phyloP scores from a whole-genome alignment of 2,888 invertebrate genomes.

The Malthinus seriepunctatus region DNA sequence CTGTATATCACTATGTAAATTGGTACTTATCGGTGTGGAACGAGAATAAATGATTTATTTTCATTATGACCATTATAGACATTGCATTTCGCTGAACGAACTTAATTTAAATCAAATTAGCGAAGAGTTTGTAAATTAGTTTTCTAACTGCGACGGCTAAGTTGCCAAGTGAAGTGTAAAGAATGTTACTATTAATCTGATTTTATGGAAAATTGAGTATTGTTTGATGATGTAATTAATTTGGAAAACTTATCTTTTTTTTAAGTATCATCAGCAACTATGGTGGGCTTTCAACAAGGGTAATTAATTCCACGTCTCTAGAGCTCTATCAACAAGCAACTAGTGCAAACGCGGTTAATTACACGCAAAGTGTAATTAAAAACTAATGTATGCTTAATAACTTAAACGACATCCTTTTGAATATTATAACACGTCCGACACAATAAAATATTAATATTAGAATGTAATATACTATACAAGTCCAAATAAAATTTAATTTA shows the following conservation, averaged over 20 bases:
- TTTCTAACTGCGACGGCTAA: conserved; percentile 43
- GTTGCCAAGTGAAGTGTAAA: conserved; percentile 45
- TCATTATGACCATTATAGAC: conserved; percentile 34
- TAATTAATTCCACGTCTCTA: background rate
- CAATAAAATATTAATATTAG: no score
- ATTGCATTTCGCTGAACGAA: conserved; percentile 46
- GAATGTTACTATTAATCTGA: conserved; percentile 50
- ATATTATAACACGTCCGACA: no score
- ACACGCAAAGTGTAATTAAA: no score
- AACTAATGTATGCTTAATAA: no score
- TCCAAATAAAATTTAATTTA: no score
- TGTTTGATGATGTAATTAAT: conserved; percentile 45
- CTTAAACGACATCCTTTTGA: no score
- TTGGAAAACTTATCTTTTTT: conserved; percentile 19
- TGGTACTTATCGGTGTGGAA: conserved; percentile 30
- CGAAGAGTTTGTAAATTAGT: conserved; percentile 52
- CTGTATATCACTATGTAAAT: conserved; percentile 23
- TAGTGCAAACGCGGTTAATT: no score
- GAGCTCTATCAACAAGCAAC: no score
- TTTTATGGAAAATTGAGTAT: conserved; percentile 53
- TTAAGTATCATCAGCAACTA: background rate
- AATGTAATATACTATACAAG: no score
- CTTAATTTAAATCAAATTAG: conserved; percentile 52
- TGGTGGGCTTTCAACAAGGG: background rate
- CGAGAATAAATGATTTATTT: conserved; percentile 39